These are phyloP conservation scores for Machimus atricapillus DNA, from an alignment of 2,888 invertebrate species.

Conservation along the genomic window DNA sequence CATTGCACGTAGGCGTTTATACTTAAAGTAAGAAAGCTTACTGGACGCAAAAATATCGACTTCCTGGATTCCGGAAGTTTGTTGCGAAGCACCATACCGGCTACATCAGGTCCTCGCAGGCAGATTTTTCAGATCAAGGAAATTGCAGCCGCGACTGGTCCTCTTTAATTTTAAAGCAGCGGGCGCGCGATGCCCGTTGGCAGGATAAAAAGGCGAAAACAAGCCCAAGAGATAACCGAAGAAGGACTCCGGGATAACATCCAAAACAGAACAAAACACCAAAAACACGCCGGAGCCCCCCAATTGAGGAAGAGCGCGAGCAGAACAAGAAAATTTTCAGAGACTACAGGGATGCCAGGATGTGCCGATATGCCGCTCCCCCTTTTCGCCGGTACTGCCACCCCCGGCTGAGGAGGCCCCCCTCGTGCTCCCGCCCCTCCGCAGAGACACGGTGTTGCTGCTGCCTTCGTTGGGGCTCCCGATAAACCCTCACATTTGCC, in stretches of 20 bases:
- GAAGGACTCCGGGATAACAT: neutral
- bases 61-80: neutral
- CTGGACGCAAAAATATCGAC: too few relatives aligned
- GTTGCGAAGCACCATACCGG: neutral
- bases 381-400: slow-evolving; percentile 1
- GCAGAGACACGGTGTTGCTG: neutral
- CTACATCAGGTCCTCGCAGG: neutral
- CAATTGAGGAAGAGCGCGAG: slow-evolving; percentile 5
- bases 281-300: neutral
- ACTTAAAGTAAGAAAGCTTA: neutral
- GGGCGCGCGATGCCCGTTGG: neutral
- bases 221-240: neutral
- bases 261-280: neutral
- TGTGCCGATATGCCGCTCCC: slow-evolving; percentile 10
- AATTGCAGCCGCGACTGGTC: neutral
- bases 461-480: slow-evolving; percentile 5
- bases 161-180: slow-evolving; percentile 29
- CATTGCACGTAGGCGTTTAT: neutral
- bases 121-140: neutral
- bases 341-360: slow-evolving; percentile 17
- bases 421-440: neutral
- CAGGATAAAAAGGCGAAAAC: neutral
- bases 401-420: neutral
- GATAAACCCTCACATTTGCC: neutral
- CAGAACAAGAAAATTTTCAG: slow-evolving; percentile 14